phyloP scores from a whole-genome alignment of 2,888 invertebrate species.

The Norana najaformis region DNA sequence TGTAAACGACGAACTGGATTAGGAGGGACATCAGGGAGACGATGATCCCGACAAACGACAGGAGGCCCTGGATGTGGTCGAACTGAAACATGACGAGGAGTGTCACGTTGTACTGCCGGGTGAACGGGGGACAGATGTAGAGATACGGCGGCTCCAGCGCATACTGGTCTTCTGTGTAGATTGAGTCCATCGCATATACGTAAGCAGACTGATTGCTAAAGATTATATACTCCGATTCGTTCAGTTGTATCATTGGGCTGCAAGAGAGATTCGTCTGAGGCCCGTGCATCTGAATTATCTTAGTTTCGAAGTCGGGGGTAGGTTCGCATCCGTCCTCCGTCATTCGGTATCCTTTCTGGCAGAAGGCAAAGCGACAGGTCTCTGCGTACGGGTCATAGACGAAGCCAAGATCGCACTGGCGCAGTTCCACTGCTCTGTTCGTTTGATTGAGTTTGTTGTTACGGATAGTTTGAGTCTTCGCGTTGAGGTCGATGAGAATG shows the following conservation, averaged over 20 bases:
- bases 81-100: conserved; percentile 34
- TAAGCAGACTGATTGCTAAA: conserved; percentile 33
- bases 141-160: not conserved
- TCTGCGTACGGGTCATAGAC: conserved; percentile 45
- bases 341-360: conserved; percentile 25
- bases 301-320: no score
- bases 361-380: conserved; percentile 39
- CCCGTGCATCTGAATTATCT: no score
- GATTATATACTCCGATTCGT: conserved; percentile 34
- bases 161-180: conserved; percentile 25
- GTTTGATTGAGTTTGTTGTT: conserved; percentile 51
- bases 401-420: conserved; percentile 34
- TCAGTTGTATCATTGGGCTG: not conserved
- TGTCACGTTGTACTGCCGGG: conserved; percentile 21
- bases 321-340: not conserved
- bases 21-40: conserved; percentile 65
- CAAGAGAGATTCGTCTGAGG: not conserved
- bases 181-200: not conserved
- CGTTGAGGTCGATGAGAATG: conserved; percentile 22
- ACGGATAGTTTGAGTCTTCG: not conserved
- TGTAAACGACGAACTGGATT: conserved; percentile 64
- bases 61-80: conserved; percentile 38
- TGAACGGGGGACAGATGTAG: conserved; percentile 29
- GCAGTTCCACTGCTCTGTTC: conserved; percentile 26
- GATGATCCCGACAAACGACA: conserved; percentile 71